Conservation (phyloP, 2,113 vertebrate genomes). For the Anolis carolinensis region DNA sequence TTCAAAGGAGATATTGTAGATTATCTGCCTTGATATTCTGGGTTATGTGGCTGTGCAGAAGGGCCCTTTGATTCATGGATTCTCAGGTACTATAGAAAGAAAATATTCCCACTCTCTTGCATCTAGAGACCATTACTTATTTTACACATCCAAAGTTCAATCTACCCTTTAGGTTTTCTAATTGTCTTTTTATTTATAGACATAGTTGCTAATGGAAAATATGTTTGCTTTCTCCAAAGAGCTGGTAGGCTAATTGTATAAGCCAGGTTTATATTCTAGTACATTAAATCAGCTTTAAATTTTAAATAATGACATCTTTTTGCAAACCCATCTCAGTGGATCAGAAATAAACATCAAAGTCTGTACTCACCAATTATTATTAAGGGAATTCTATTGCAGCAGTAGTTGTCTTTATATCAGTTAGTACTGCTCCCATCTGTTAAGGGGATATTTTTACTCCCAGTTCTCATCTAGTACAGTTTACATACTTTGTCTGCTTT, state of each 20-base stretch:
- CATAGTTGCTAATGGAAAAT: not conserved
- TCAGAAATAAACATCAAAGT: constrained; percentile 20
- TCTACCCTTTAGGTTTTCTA: not conserved
- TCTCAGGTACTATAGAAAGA: not conserved
- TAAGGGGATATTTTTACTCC: constrained; percentile 17
- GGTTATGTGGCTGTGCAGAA: too few species aligned
- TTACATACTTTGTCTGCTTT: constrained; percentile 17
- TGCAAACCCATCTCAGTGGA: not conserved
- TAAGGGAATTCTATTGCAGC: constrained; percentile 6
- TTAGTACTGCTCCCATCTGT: constrained; percentile 23
- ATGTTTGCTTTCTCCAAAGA: not conserved
- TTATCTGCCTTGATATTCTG: too few species aligned
- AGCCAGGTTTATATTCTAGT: not conserved
- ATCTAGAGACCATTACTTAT: not conserved
- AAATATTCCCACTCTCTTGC: not conserved
- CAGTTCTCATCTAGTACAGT: constrained; percentile 23
- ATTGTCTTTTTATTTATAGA: not conserved
- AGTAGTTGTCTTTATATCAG: constrained; percentile 4
- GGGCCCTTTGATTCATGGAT: not conserved
- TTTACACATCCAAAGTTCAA: not conserved
- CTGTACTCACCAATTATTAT: constrained; percentile 21
- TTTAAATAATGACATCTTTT: constrained; percentile 18
- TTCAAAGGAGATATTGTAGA: too few species aligned
- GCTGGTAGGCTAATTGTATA: constrained; percentile 3
- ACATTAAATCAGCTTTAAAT: constrained; percentile 6